These are phyloP conservation scores for Athetis lepigone DNA, from an alignment of 2,888 invertebrate species.

Conservation along the genomic window DNA sequence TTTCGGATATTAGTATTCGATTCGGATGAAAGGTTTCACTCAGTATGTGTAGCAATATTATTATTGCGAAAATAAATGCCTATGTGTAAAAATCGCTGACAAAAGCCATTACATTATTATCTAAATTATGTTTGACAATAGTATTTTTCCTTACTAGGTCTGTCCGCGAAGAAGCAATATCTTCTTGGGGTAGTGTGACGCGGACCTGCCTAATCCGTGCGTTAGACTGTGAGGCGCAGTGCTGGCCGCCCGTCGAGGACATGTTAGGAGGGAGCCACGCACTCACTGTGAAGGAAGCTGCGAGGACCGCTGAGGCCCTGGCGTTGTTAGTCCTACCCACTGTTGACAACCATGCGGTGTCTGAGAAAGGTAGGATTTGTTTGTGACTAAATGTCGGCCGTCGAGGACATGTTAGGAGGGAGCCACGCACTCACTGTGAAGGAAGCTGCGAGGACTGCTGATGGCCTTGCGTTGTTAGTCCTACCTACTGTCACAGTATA, in stretches of 20 bases:
- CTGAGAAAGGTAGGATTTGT: slow-evolving; percentile 83
- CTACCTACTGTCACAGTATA: no score
- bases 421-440: slow-evolving; percentile 56
- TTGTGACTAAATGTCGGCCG: slow-evolving; percentile 70
- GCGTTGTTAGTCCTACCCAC: slow-evolving; percentile 81
- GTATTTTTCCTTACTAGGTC: no score
- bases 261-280: slow-evolving; percentile 58
- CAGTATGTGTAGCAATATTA: no score
- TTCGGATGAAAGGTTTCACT: no score
- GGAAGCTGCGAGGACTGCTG: slow-evolving; percentile 75
- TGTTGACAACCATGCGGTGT: slow-evolving; percentile 75
- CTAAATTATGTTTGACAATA: no score
- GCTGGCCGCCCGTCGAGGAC: slow-evolving; percentile 77
- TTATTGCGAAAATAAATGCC: no score
- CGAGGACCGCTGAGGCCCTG: slow-evolving; percentile 78
- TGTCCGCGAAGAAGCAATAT: slow-evolving; percentile 82
- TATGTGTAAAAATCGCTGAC: no score
- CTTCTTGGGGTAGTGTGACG: slow-evolving; percentile 81
- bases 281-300: slow-evolving; percentile 67
- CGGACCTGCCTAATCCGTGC: slow-evolving; percentile 74
- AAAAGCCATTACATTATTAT: no score
- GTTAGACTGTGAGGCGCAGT: slow-evolving; percentile 69
- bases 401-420: slow-evolving; percentile 67
- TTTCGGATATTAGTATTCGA: no score
- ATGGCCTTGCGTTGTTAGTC: slow-evolving; percentile 79